phyloP scores from a whole-genome alignment of 2,113 vertebrate species.

The Cephalopterus ornatus region DNA sequence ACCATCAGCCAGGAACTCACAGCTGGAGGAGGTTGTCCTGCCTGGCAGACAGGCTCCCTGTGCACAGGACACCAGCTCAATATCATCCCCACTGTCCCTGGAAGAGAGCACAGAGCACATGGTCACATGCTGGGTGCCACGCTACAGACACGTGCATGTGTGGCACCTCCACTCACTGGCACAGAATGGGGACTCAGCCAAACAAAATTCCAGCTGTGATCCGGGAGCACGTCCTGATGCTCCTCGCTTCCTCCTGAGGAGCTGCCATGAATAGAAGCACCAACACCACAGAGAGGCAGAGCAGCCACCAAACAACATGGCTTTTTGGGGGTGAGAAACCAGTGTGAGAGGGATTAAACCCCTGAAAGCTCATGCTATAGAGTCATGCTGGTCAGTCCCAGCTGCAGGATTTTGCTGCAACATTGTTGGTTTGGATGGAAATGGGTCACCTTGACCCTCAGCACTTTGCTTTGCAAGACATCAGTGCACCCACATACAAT shows the following conservation, averaged over 20 bases:
- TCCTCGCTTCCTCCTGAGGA: not conserved
- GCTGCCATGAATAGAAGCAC: rapidly evolving
- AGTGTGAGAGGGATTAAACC: rapidly evolving
- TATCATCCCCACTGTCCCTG: slow-evolving; percentile 93
- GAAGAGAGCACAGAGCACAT: not conserved
- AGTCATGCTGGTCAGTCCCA: rapidly evolving
- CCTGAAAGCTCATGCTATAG: not conserved
- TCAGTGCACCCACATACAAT: not conserved
- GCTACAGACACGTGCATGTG: not conserved
- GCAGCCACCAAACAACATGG: not conserved
- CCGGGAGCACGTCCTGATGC: rapidly evolving
- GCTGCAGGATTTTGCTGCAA: not conserved
- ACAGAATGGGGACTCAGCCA: rapidly evolving
- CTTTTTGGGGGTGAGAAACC: not conserved
- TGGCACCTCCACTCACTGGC: not conserved
- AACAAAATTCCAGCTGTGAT: not conserved
- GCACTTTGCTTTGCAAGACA: not conserved
- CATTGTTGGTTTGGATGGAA: not conserved
- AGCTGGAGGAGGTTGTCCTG: slow-evolving; percentile 89
- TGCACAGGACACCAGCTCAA: slow-evolving; percentile 86
- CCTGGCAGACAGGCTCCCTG: slow-evolving; percentile 82
- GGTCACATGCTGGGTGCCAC: not conserved
- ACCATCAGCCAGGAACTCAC: slow-evolving; percentile 91
- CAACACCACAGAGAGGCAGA: not conserved
- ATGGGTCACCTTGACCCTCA: not conserved